These are phyloP conservation scores for Spilarctia lutea DNA, from an alignment of 2,888 invertebrate genomes.

Conservation along the genomic window DNA sequence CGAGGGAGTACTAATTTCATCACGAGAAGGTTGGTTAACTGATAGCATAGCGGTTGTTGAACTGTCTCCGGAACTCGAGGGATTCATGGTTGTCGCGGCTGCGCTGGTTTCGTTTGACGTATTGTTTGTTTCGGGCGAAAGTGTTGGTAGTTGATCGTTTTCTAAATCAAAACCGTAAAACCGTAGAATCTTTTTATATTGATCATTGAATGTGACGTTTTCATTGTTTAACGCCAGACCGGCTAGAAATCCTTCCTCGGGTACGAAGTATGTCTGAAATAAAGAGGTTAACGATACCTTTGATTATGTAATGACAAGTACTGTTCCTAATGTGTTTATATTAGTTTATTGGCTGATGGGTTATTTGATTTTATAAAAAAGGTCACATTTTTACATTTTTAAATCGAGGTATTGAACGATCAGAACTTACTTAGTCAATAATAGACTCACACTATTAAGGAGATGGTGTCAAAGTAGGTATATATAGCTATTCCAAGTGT, in stretches of 20 bases:
- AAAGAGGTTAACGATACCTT: not conserved
- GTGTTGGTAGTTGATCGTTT: slow-evolving; percentile 69
- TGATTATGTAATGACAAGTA: not conserved
- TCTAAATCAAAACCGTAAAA: slow-evolving; percentile 94
- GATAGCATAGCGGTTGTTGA: slow-evolving; percentile 49
- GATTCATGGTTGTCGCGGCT: slow-evolving; percentile 44
- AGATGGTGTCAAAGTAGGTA: no score
- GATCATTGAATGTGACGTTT: slow-evolving; percentile 91
- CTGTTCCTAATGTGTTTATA: not conserved
- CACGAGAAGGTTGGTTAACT: slow-evolving; percentile 54
- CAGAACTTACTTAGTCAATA: not conserved
- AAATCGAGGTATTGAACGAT: no score
- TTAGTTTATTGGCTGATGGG: not conserved
- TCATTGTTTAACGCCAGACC: slow-evolving; percentile 93
- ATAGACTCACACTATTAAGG: no score
- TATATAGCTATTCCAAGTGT: no score
- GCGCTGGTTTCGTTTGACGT: slow-evolving; percentile 54
- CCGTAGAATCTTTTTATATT: slow-evolving; percentile 90
- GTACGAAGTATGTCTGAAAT: slow-evolving; percentile 93
- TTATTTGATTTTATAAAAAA: not conserved
- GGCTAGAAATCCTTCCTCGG: slow-evolving; percentile 93
- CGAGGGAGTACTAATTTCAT: slow-evolving; percentile 60
- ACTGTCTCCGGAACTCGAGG: slow-evolving; percentile 34
- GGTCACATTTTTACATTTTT: no score
- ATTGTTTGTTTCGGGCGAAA: slow-evolving; percentile 57